Evolutionary conservation across 2,888 invertebrate species (phyloP).

Genomic region (Sturmia bella): DNA sequence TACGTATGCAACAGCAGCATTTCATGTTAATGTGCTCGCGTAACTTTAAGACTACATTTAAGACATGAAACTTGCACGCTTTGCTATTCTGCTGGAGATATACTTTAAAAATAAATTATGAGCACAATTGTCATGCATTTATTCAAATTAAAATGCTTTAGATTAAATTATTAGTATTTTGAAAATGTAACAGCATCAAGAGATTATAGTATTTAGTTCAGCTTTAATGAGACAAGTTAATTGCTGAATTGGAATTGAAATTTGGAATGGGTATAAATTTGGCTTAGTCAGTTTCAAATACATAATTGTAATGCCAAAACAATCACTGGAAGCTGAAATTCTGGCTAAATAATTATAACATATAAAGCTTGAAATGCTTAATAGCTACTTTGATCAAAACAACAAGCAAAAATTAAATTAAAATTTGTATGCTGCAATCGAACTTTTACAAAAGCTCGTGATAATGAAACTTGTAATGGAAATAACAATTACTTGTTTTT

Average conservation of each 20-base stretch:
- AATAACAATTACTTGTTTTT: no score
- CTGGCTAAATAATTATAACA: no score
- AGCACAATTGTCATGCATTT: slow-evolving; percentile 19
- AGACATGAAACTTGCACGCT: slow-evolving; percentile 38
- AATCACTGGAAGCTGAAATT: no score
- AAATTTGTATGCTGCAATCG: no score
- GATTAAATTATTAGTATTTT: slow-evolving; percentile 35
- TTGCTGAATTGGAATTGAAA: not conserved
- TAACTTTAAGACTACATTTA: slow-evolving; percentile 36
- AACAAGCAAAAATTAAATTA: no score
- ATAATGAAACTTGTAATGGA: no score
- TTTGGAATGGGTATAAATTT: no score
- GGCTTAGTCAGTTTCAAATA: no score
- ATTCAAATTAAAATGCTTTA: slow-evolving; percentile 33
- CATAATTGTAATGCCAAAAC: no score
- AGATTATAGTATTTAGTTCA: slow-evolving; percentile 2
- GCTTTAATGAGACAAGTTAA: not conserved
- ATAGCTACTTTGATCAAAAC: no score
- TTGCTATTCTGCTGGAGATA: slow-evolving; percentile 12
- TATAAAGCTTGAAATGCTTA: no score
- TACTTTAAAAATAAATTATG: slow-evolving; percentile 40
- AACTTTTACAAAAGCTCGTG: no score
- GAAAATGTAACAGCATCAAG: not conserved
- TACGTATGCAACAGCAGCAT: slow-evolving; percentile 49
- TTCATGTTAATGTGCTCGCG: slow-evolving; percentile 34